Percentiles rank a stretch among this genome's conserved stretches.
phyloP scores from a whole-genome alignment of 2,797 vertebrate species.

The Gymnodraco acuticeps region DNA sequence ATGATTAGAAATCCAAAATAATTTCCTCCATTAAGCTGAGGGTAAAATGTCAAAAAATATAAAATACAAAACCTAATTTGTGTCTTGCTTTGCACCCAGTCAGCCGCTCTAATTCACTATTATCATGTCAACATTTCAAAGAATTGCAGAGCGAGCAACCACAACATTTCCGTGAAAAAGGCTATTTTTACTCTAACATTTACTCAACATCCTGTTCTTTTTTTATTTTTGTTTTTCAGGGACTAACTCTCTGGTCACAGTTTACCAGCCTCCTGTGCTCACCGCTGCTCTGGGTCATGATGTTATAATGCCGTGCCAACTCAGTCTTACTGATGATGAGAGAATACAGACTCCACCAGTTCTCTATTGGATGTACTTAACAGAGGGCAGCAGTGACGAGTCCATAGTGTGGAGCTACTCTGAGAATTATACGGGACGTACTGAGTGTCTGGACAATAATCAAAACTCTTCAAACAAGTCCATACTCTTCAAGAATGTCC shows the following conservation, averaged over 20 bases:
- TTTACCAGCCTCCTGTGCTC: conserved; percentile 60
- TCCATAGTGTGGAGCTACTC: not conserved
- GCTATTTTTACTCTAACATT: not conserved
- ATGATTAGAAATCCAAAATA: not conserved
- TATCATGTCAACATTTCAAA: not conserved
- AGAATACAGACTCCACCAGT: not conserved
- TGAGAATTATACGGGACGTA: conserved; percentile 16
- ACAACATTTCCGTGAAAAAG: not conserved
- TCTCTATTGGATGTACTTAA: conserved; percentile 61
- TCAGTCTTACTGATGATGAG: conserved; percentile 42
- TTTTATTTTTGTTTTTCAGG: conserved; percentile 39
- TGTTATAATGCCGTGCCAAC: conserved; percentile 50
- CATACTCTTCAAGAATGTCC: conserved; percentile 50
- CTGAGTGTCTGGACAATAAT: conserved; percentile 28
- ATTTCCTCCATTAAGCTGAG: not conserved
- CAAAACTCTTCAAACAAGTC: conserved; percentile 41
- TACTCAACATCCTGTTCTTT: not conserved
- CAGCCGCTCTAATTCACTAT: not conserved
- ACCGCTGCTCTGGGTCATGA: conserved; percentile 37
- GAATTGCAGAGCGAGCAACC: not conserved
- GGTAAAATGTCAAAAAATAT: not conserved
- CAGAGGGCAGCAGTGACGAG: rapidly evolving
- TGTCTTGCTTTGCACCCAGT: not conserved
- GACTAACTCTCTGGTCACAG: conserved; percentile 16
- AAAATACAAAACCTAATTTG: not conserved